A percentile compares a stretch with the other conserved stretches of the same genome.
These are phyloP conservation scores for Folsomia candida DNA, from an alignment of 2,888 invertebrate species.

Conservation along the genomic window DNA sequence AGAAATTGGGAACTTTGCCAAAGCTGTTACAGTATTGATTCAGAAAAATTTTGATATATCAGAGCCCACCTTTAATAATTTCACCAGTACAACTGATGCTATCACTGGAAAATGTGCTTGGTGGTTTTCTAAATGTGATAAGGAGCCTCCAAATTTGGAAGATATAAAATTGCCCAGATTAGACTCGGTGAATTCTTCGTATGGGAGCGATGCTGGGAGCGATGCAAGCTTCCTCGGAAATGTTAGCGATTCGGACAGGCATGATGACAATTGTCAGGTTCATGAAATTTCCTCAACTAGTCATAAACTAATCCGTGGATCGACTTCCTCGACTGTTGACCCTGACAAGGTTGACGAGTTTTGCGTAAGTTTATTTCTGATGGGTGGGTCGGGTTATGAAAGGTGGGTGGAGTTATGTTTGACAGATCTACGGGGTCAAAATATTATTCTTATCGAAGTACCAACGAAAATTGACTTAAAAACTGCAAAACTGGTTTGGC, in stretches of 20 bases:
- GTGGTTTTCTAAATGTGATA: conserved; percentile 38
- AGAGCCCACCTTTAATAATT: conserved; percentile 2
- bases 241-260: conserved; percentile 36
- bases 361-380: conserved; percentile 44
- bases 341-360: conserved; percentile 41
- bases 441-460: neutral
- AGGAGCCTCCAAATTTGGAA: conserved; percentile 8
- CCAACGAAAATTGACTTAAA: neutral
- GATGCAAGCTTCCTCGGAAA: conserved; percentile 39
- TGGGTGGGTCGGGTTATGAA: no score
- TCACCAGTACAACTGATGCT: neutral
- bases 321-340: conserved; percentile 5
- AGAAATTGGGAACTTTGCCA: conserved; percentile 22
- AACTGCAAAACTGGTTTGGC: neutral
- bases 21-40: conserved; percentile 15
- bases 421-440: neutral
- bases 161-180: neutral
- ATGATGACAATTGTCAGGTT: conserved; percentile 34
- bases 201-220: conserved; percentile 20
- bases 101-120: conserved; percentile 31
- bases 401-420: no score
- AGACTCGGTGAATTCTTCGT: neutral
- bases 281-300: conserved; percentile 37
- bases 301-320: neutral
- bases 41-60: conserved; percentile 5